Conservation (phyloP, 2,888 invertebrate species). For the Apodemia zela region DNA sequence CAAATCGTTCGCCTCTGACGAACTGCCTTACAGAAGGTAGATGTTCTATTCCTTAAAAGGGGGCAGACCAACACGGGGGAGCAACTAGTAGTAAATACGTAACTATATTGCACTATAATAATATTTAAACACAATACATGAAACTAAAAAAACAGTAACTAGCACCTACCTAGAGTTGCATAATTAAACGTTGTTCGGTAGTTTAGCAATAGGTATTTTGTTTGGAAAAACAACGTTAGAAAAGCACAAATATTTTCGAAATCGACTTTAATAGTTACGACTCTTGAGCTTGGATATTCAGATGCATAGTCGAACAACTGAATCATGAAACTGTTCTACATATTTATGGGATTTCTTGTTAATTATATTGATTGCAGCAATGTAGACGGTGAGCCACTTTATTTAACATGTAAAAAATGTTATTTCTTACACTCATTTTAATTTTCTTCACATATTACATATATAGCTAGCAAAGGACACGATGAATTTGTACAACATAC, state of each 20-base stretch:
- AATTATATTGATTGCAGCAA: constrained; percentile 43
- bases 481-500: too few relatives aligned
- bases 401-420: not conserved
- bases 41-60: too few relatives aligned
- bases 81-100: not conserved
- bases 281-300: not conserved
- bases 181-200: not conserved
- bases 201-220: constrained; percentile 6
- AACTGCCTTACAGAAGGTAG: too few relatives aligned
- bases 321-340: constrained; percentile 27
- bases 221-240: constrained; percentile 3
- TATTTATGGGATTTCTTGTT: constrained; percentile 37
- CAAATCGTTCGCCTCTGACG: too few relatives aligned
- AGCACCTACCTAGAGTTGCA: not conserved
- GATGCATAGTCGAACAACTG: not conserved
- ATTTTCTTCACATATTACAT: too few relatives aligned
- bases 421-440: too few relatives aligned
- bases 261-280: not conserved
- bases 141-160: not conserved
- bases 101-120: too few relatives aligned
- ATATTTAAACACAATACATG: not conserved
- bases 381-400: constrained; percentile 49
- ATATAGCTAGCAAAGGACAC: too few relatives aligned
- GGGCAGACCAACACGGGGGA: too few relatives aligned
- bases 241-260: constrained; percentile 7